Evolutionary conservation across 1,140 invertebrate genomes (phyloP).

Genomic region (Calosoma granatense): DNA sequence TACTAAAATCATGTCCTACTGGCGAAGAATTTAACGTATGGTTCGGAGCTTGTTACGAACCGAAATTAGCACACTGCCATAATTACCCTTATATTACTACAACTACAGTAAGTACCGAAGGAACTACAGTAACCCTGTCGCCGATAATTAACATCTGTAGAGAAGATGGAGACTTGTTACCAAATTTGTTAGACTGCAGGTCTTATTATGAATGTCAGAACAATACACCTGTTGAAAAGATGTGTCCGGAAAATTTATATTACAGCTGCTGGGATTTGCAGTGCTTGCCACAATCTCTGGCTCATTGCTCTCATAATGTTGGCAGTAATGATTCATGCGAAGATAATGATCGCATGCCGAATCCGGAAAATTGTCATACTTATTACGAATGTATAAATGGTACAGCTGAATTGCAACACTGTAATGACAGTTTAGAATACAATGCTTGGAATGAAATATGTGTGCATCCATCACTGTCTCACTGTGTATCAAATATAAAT

Average conservation of each 20-base stretch:
- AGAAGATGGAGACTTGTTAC: not conserved
- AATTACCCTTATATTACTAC: not conserved
- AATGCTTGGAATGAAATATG: not conserved
- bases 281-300: no score
- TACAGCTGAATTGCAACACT: not conserved
- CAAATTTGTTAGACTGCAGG: not conserved
- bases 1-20: not conserved
- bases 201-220: not conserved
- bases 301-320: no score
- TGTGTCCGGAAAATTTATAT: no score
- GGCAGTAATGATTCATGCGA: no score
- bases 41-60: not conserved
- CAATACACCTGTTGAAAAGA: not conserved
- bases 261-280: no score
- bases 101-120: not conserved
- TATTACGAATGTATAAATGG: not conserved
- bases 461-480: not conserved
- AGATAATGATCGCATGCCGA: not conserved
- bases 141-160: not conserved
- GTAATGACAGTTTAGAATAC: not conserved
- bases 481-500: conserved; percentile 1
- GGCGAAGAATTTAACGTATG: not conserved
- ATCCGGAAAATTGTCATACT: not conserved
- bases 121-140: not conserved
- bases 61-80: not conserved